Base-by-base conservation (phyloP, 2,797 vertebrate genomes). In the Eupleurogrammus muticus region DNA sequence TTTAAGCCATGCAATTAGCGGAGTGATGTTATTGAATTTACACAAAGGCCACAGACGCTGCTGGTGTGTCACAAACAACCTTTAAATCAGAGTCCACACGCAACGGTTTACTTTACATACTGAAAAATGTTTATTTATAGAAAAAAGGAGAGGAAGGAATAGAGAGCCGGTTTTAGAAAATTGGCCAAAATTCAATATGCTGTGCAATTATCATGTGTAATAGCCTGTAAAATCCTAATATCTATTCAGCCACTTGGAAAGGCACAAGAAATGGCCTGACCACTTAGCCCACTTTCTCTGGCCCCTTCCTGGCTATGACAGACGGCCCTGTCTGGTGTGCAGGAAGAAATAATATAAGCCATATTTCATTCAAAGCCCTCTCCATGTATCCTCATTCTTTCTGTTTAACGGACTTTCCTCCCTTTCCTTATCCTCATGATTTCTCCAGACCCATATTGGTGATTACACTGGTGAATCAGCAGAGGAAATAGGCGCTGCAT, bases 161-260 rank as follows among this genome's bases (percentile, higher is more conserved):
- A 38, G 70, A 57, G 75, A 79, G 65, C 57, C 19, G 19, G 70
- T 74, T 77, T 75, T 67, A 86, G 88, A 92, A 94, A 88, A 94
- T 88, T 86, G 89, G 85, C 69, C 57, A 65, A 87, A 92, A 92
- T 92, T 93, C 92, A 91, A 93, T 93, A 93, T 92, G 92, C 90
- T 89, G 83, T 90, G 89, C 91, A 94, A 94, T 94, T 94, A 94
- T 93, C 89, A 91, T 92, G 93, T 93, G 92, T 93, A 94, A 94
- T 94, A 94, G 94, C 84, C 93, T 94, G 93, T 94, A 92, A 94
- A 94, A 94, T 93, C 93, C 93, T 93, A 92, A 94, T 93, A 93
- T 93, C 92, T 92, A 90, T 84, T 81, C 93, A 93, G 91, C 87
- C 92, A 85, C 82, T 92, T 89, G 92, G 92, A 94, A 93, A 94